Percentiles rank a stretch among this genome's conserved stretches.
These are phyloP conservation scores for Colletes gigas DNA, from an alignment of 1,140 invertebrate species.

Conservation along the genomic window DNA sequence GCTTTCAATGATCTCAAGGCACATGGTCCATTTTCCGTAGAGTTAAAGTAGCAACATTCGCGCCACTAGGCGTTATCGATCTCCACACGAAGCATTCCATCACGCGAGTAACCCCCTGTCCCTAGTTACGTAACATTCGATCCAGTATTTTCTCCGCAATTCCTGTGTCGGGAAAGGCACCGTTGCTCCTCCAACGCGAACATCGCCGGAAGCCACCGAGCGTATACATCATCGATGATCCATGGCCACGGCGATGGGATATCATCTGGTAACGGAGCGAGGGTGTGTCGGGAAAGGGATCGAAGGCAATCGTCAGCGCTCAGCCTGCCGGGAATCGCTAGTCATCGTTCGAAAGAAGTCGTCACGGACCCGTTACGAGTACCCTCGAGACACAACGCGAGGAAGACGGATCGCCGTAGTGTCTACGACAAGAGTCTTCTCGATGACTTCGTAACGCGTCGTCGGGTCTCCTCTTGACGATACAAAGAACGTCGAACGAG, in stretches of 20 bases:
- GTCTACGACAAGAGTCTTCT: background rate
- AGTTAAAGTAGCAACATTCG: background rate
- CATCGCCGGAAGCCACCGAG: background rate
- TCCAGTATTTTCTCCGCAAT: slow-evolving; percentile 19
- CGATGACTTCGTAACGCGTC: slow-evolving; percentile 11
- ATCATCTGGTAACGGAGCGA: slow-evolving; percentile 46
- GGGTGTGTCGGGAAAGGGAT: slow-evolving; percentile 52
- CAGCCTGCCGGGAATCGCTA: slow-evolving; percentile 50
- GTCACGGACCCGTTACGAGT: slow-evolving; percentile 52
- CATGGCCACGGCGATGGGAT: slow-evolving; percentile 21
- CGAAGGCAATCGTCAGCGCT: slow-evolving; percentile 41
- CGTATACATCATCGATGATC: slow-evolving; percentile 31
- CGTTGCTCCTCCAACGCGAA: slow-evolving; percentile 19
- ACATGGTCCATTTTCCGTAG: too few species aligned
- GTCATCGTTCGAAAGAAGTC: slow-evolving; percentile 64
- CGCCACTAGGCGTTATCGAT: background rate
- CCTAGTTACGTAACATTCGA: slow-evolving; percentile 1
- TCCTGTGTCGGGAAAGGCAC: slow-evolving; percentile 3
- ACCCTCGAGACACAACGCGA: slow-evolving; percentile 51
- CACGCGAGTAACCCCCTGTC: background rate
- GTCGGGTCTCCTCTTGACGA: slow-evolving; percentile 14
- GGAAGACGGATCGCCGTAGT: slow-evolving; percentile 27
- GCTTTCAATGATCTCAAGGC: too few species aligned
- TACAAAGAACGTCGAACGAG: background rate
- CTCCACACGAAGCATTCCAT: background rate